phyloP scores from a whole-genome alignment of 2,888 invertebrate genomes.

The Drosophila paranaensis region DNA sequence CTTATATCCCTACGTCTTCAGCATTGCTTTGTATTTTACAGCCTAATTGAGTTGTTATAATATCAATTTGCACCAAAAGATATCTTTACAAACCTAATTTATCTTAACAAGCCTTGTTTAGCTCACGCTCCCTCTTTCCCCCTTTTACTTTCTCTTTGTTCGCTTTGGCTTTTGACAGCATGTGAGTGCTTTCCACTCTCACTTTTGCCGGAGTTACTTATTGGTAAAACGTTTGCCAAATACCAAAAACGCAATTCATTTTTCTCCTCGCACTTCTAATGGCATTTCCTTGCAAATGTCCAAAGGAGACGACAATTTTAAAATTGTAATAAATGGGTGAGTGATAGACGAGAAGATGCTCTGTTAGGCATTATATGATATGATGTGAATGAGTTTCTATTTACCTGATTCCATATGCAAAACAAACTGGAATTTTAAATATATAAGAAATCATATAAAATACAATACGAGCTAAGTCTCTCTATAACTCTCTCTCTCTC shows the following conservation, averaged over 20 bases:
- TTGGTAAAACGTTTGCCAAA: constrained; percentile 40
- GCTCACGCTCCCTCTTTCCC: neutral
- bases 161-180: constrained; percentile 1
- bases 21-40: no score
- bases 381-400: neutral
- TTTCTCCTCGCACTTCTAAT: constrained; percentile 41
- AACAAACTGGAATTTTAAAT: neutral
- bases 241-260: constrained; percentile 43
- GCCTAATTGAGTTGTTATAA: neutral
- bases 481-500: no score
- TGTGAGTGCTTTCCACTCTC: neutral
- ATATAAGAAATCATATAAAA: neutral
- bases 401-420: neutral
- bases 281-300: constrained; percentile 60
- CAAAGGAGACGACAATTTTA: constrained; percentile 23
- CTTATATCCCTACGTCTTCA: neutral
- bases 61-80: neutral
- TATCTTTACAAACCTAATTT: neutral
- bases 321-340: constrained; percentile 8
- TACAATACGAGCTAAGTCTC: neutral
- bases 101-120: neutral
- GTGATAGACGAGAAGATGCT: constrained; percentile 1
- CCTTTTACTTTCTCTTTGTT: no score
- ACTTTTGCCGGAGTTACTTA: constrained; percentile 17
- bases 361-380: neutral